These are phyloP conservation scores for Chloromyia formosa DNA, from an alignment of 2,888 invertebrate species.

Conservation along the genomic window DNA sequence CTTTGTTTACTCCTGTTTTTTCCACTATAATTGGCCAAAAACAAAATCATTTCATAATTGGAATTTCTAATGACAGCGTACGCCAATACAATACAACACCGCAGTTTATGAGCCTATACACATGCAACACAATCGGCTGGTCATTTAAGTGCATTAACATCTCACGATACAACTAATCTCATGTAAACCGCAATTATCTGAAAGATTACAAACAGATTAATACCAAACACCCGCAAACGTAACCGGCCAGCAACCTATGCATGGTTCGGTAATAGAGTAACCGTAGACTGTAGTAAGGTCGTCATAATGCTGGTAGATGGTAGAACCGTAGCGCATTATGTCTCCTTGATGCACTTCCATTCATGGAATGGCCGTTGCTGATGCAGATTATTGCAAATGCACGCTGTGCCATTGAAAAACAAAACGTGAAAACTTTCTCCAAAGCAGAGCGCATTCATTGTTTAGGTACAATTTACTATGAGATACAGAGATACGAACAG, in stretches of 20 bases:
- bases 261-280: too few species aligned
- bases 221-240: constrained; percentile 1
- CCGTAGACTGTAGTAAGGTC: background rate
- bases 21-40: too few species aligned
- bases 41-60: too few species aligned
- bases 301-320: background rate
- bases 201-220: background rate
- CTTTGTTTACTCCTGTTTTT: too few species aligned
- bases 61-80: too few species aligned
- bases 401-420: background rate
- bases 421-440: constrained; percentile 18
- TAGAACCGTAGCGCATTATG: too few species aligned
- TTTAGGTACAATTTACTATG: background rate
- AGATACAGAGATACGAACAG: too few species aligned
- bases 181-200: background rate
- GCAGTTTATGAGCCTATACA: too few species aligned
- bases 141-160: too few species aligned
- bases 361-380: background rate
- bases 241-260: constrained; percentile 11
- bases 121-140: too few species aligned
- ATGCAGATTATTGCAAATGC: background rate
- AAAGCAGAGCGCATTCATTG: background rate
- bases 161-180: background rate
- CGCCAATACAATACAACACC: too few species aligned
- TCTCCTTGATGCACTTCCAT: background rate